Evolutionary conservation across 1,140 invertebrate species (phyloP).

Genomic region (Drosophila micromelanica): DNA sequence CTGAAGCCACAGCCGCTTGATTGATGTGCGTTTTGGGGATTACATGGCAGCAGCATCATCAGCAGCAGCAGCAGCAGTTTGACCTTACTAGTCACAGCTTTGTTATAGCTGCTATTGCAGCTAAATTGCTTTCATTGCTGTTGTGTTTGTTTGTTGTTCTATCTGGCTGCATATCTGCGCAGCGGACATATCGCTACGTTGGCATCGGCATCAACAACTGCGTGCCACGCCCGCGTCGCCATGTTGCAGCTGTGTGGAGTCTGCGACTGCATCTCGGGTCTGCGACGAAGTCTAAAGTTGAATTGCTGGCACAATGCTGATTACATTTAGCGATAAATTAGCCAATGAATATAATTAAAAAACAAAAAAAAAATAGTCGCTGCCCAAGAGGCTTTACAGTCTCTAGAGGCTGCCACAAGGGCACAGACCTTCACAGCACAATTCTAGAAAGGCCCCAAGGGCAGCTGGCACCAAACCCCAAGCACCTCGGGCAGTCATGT

Average conservation of each 20-base stretch:
- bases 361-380: constrained; percentile 14
- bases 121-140: constrained; percentile 24
- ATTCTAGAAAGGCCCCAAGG: constrained; percentile 66
- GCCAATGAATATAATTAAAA: constrained; percentile 81
- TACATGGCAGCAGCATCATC: constrained; percentile 53
- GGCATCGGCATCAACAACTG: constrained; percentile 56
- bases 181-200: constrained; percentile 49
- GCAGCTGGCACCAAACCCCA: constrained; percentile 22
- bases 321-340: constrained; percentile 81
- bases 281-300: constrained; percentile 43
- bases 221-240: constrained; percentile 61
- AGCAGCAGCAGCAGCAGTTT: constrained; percentile 30
- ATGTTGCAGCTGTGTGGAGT: constrained; percentile 39
- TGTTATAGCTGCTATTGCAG: constrained; percentile 17
- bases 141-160: constrained; percentile 46
- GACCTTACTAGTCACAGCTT: constrained; percentile 55
- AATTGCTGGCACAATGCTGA: constrained; percentile 73
- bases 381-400: constrained; percentile 5
- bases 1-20: constrained; percentile 48
- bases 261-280: constrained; percentile 17
- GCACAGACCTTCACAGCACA: constrained; percentile 57
- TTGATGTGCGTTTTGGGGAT: constrained; percentile 74
- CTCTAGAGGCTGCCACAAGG: constrained; percentile 43
- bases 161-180: constrained; percentile 48
- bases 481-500: neutral